A percentile compares a stretch with the other conserved stretches of the same genome.
These are phyloP conservation scores for Drosophila athabasca DNA, from an alignment of 1,140 invertebrate genomes.

Conservation along the genomic window DNA sequence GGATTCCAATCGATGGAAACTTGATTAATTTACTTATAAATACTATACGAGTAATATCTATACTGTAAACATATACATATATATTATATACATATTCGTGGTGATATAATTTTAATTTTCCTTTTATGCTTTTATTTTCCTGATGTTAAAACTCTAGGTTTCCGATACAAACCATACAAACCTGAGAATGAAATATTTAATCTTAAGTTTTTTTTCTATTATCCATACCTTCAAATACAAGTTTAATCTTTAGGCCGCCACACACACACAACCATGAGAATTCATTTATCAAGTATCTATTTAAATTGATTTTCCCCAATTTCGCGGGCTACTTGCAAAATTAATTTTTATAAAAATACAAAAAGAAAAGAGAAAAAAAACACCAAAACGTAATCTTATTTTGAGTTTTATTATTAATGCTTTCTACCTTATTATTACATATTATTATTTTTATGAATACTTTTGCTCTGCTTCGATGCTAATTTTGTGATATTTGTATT, in stretches of 20 bases:
- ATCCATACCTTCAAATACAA: constrained; percentile 69
- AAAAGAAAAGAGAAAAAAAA: constrained; percentile 49
- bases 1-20: constrained; percentile 30
- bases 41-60: no score
- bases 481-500: constrained; percentile 81
- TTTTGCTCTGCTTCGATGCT: constrained; percentile 76
- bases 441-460: constrained; percentile 35
- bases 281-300: constrained; percentile 28
- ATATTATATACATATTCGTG: constrained; percentile 61
- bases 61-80: constrained; percentile 38
- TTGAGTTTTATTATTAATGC: constrained; percentile 70
- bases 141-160: constrained; percentile 55
- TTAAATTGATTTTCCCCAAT: constrained; percentile 45
- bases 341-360: constrained; percentile 58
- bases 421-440: constrained; percentile 27
- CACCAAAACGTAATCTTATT: constrained; percentile 52
- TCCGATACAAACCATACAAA: constrained; percentile 37
- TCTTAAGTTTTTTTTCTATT: constrained; percentile 58
- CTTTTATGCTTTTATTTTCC: constrained; percentile 66
- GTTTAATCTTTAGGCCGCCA: constrained; percentile 56
- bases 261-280: constrained; percentile 12
- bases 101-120: constrained; percentile 81
- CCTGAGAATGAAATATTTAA: constrained; percentile 42
- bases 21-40: constrained; percentile 45
- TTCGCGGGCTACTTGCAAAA: constrained; percentile 58